A percentile compares a stretch with the other conserved stretches of the same genome.
Evolutionary conservation across 1,140 invertebrate genomes (phyloP).

Genomic region (Babylonia areolata): DNA sequence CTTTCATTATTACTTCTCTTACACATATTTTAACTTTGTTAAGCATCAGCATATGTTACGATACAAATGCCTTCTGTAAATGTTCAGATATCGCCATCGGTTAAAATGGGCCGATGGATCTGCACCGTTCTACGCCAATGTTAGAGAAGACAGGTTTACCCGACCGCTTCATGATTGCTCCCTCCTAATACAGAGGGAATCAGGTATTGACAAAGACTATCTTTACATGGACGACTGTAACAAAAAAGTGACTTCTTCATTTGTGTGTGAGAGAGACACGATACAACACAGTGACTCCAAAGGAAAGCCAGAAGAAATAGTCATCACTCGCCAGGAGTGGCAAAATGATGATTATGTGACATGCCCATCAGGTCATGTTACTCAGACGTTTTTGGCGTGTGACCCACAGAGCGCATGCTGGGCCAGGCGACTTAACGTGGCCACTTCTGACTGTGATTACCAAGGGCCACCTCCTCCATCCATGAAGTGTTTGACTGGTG

Average conservation of each 20-base stretch:
- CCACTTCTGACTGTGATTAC: not conserved
- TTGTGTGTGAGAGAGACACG: not conserved
- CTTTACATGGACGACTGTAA: not conserved
- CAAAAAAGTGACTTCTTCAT: not conserved
- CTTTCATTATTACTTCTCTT: no score
- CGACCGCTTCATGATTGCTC: not conserved
- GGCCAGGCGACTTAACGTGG: not conserved
- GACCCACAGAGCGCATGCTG: constrained; percentile 17
- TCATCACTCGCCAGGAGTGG: not conserved
- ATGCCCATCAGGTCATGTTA: not conserved
- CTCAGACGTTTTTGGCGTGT: constrained; percentile 4
- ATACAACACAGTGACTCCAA: not conserved
- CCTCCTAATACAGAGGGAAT: not conserved
- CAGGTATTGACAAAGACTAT: not conserved
- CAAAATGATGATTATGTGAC: not conserved
- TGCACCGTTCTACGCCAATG: not conserved
- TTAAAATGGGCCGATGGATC: not conserved
- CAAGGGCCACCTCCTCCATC: constrained; percentile 19
- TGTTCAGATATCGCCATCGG: not conserved
- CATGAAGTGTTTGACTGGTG: constrained; percentile 9
- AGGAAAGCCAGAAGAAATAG: not conserved
- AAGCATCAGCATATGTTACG: no score
- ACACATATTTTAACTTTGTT: no score
- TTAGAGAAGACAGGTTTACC: not conserved
- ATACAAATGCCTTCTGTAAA: no score